Conservation (phyloP, 2,888 invertebrate species). For the Papilio protenor region DNA sequence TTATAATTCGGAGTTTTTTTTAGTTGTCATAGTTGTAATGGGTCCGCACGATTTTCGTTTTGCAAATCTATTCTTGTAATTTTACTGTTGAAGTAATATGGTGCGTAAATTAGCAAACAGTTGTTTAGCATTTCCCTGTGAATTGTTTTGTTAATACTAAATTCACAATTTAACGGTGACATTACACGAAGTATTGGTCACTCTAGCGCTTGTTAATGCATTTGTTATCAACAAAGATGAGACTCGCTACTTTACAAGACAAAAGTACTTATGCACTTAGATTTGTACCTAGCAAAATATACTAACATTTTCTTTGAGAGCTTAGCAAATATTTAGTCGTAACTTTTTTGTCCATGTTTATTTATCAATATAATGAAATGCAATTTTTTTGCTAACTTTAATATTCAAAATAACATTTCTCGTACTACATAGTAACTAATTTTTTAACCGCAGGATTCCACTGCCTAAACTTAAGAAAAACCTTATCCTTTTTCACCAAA, state of each 20-base stretch:
- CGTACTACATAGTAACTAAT: neutral
- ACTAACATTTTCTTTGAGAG: neutral
- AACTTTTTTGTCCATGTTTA: neutral
- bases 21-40: too few species aligned
- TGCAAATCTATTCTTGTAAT: too few species aligned
- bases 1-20: too few species aligned
- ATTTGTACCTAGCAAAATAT: neutral
- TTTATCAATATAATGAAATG: neutral
- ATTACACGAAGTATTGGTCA: neutral
- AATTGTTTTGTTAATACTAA: neutral
- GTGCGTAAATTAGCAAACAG: neutral
- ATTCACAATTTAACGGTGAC: neutral
- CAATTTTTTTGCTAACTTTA: neutral
- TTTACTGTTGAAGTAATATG: neutral
- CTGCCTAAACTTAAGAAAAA: neutral
- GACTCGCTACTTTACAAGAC: slow-evolving; percentile 1
- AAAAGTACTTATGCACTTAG: slow-evolving; percentile 3
- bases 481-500: too few species aligned
- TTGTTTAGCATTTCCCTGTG: neutral
- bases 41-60: too few species aligned
- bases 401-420: neutral
- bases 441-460: neutral
- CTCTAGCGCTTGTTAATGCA: neutral
- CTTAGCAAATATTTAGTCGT: neutral
- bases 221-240: slow-evolving; percentile 9